Conservation (phyloP, 2,888 invertebrate species). For the Myathropa florea region DNA sequence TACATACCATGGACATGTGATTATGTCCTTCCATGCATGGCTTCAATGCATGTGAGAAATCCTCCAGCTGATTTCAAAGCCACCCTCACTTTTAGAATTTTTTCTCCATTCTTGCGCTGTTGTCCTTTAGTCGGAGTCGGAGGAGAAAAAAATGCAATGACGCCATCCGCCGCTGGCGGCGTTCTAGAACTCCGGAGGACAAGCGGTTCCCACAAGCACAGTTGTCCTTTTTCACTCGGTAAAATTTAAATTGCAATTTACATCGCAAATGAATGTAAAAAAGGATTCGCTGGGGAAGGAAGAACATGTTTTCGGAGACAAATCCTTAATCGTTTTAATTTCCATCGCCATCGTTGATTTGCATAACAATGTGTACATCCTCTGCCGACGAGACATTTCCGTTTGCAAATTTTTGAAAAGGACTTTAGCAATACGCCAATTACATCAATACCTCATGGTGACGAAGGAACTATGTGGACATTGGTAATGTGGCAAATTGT, state of each 20-base stretch:
- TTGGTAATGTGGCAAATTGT: background rate
- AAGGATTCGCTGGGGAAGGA: slow-evolving; percentile 3
- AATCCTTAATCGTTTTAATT: slow-evolving; percentile 40
- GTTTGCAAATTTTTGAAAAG: slow-evolving; percentile 16
- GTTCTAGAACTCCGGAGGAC: background rate
- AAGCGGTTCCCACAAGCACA: background rate
- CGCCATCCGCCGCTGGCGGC: background rate
- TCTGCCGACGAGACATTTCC: slow-evolving; percentile 1
- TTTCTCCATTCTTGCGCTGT: background rate
- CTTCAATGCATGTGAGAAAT: slow-evolving; percentile 44
- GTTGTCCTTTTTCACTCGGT: slow-evolving; percentile 15
- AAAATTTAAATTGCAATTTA: slow-evolving; percentile 46
- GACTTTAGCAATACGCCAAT: slow-evolving; percentile 11
- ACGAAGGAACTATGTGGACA: background rate
- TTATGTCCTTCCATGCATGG: slow-evolving; percentile 37
- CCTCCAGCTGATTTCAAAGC: slow-evolving; percentile 31
- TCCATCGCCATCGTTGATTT: slow-evolving; percentile 1
- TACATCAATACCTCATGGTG: slow-evolving; percentile 23
- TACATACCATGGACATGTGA: slow-evolving; percentile 41
- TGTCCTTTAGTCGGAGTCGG: background rate
- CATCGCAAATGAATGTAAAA: slow-evolving; percentile 31
- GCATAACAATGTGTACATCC: slow-evolving; percentile 5
- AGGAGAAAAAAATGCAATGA: slow-evolving; percentile 2
- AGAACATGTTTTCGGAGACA: background rate
- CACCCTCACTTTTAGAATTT: slow-evolving; percentile 1